Conservation (phyloP, 2,113 vertebrate species). For the Lota lota region DNA sequence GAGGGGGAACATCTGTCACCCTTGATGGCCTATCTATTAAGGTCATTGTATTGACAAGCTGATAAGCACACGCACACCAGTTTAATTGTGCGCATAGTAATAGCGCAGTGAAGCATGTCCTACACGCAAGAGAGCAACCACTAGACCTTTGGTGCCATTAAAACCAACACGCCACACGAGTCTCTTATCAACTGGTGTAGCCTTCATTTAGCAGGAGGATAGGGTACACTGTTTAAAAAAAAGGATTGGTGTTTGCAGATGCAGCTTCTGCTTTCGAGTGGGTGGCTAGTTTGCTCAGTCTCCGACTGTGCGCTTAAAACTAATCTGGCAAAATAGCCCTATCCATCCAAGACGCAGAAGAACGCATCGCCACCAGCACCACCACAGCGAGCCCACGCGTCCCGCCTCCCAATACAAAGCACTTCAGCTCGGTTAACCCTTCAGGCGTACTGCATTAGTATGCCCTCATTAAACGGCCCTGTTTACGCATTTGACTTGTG, state of each 20-base stretch:
- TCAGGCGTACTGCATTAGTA: constrained; percentile 54
- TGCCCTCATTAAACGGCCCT: constrained; percentile 50
- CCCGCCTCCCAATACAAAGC: constrained; percentile 62
- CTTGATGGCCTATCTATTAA: not conserved
- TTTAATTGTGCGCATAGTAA: not conserved
- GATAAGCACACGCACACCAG: constrained; percentile 17
- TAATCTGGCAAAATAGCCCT: constrained; percentile 61
- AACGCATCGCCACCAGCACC: constrained; percentile 64
- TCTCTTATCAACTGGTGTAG: constrained; percentile 35
- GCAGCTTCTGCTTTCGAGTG: constrained; percentile 50
- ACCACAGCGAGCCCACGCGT: constrained; percentile 67
- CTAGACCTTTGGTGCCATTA: constrained; percentile 63
- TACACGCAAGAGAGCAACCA: constrained; percentile 41
- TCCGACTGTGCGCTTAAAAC: constrained; percentile 35
- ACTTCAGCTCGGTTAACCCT: constrained; percentile 66
- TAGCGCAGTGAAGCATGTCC: constrained; percentile 19
- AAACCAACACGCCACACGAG: constrained; percentile 20
- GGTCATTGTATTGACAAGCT: not conserved
- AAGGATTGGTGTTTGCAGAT: constrained; percentile 41
- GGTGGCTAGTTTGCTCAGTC: constrained; percentile 49
- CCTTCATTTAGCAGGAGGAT: constrained; percentile 33
- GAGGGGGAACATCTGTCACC: too few relatives aligned
- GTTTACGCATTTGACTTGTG: constrained; percentile 62
- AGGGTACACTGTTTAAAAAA: constrained; percentile 13
- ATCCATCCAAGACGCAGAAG: constrained; percentile 27